A percentile compares a stretch with the other conserved stretches of the same genome.
Conservation (phyloP, 2,888 invertebrate species). For the Thera britannica region DNA sequence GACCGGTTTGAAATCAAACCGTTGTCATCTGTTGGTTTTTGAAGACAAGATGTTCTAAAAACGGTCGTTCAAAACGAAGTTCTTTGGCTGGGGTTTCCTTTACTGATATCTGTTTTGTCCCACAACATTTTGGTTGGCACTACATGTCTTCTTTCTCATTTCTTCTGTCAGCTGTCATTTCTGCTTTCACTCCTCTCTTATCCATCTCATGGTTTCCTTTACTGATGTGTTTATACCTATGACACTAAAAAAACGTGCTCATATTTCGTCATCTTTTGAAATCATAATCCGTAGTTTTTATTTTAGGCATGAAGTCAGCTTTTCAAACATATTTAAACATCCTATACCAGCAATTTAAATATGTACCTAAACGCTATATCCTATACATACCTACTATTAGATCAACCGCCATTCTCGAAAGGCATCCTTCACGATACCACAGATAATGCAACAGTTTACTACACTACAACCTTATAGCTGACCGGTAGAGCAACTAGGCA, state of each 20-base stretch:
- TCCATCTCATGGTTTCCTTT: too few species aligned
- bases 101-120: too few species aligned
- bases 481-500: conserved; percentile 42
- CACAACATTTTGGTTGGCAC: too few species aligned
- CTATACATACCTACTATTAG: not conserved
- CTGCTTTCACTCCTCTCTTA: too few species aligned
- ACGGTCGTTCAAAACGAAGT: too few species aligned
- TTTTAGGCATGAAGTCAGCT: too few species aligned
- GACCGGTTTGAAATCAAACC: conserved; percentile 20
- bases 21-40: conserved; percentile 8
- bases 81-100: not conserved
- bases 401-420: conserved; percentile 15
- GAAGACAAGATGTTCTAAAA: not conserved
- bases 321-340: not conserved
- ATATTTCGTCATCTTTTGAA: too few species aligned
- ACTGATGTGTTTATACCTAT: too few species aligned
- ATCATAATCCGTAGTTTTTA: too few species aligned
- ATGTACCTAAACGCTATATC: not conserved
- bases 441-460: conserved; percentile 7
- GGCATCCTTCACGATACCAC: conserved; percentile 8
- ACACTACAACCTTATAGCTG: conserved; percentile 32
- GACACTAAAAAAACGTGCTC: too few species aligned
- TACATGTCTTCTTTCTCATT: too few species aligned
- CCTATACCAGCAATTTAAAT: conserved; percentile 1
- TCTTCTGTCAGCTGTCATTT: too few species aligned